These are phyloP conservation scores for Rhogogaster chlorosoma DNA, from an alignment of 2,888 invertebrate species.

Conservation along the genomic window DNA sequence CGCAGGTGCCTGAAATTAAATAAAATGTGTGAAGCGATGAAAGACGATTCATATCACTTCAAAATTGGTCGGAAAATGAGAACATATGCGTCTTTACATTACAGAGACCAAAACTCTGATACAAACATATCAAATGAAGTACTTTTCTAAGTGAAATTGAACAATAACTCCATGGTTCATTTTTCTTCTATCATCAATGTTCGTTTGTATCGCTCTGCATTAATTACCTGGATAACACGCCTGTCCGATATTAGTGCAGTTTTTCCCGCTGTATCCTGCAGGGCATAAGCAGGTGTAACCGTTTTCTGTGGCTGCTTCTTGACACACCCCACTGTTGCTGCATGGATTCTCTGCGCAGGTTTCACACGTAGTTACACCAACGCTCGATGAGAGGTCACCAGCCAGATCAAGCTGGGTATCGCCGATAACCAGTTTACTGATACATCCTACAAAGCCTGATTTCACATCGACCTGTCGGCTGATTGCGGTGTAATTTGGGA, in stretches of 20 bases:
- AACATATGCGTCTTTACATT: neutral
- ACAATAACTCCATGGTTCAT: neutral
- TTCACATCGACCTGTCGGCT: conserved; percentile 81
- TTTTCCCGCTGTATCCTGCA: conserved; percentile 87
- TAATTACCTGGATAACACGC: conserved; percentile 89
- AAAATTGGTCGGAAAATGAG: neutral
- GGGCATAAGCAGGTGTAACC: conserved; percentile 93
- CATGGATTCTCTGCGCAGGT: conserved; percentile 90
- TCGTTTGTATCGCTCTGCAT: too few relatives aligned
- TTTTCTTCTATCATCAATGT: neutral
- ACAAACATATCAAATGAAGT: neutral
- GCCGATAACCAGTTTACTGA: conserved; percentile 90
- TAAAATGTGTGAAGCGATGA: conserved; percentile 3
- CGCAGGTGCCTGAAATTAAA: conserved; percentile 84
- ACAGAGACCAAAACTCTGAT: neutral
- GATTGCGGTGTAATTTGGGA: conserved; percentile 84
- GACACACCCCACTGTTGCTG: conserved; percentile 90
- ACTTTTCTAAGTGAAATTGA: neutral
- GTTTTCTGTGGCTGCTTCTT: conserved; percentile 88
- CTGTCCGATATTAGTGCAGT: conserved; percentile 89
- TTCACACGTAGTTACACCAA: conserved; percentile 89
- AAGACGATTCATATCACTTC: neutral
- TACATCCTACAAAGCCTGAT: conserved; percentile 92
- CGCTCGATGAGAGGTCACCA: conserved; percentile 83
- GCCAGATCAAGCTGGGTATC: conserved; percentile 86